phyloP scores from a whole-genome alignment of 1,140 invertebrate genomes.

The Drosophila biarmipes region DNA sequence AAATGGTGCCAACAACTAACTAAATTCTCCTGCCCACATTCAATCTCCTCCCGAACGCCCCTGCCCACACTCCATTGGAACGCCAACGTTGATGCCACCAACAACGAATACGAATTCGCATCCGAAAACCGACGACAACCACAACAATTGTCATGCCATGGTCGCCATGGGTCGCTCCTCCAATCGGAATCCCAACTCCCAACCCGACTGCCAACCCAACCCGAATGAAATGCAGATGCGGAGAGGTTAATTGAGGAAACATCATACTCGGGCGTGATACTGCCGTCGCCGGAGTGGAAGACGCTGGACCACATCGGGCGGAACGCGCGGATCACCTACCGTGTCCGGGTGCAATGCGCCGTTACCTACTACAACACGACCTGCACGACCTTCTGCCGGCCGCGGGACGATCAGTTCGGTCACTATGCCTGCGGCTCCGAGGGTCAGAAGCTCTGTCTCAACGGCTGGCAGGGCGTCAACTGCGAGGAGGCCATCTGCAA shows the following conservation, averaged over 20 bases:
- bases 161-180: constrained; percentile 1
- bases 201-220: constrained; percentile 17
- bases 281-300: constrained; percentile 95
- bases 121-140: constrained; percentile 17
- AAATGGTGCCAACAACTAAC: constrained; percentile 74
- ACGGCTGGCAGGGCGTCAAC: constrained; percentile 96
- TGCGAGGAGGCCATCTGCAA: constrained; percentile 96
- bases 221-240: constrained; percentile 85
- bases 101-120: constrained; percentile 33
- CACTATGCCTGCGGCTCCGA: constrained; percentile 95
- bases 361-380: constrained; percentile 97
- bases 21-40: constrained; percentile 53
- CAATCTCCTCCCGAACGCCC: background rate
- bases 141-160: constrained; percentile 69
- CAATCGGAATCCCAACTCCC: constrained; percentile 16
- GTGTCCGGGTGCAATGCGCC: constrained; percentile 95
- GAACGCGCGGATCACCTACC: constrained; percentile 91
- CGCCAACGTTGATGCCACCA: constrained; percentile 81
- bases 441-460: constrained; percentile 95
- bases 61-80: constrained; percentile 51
- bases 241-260: constrained; percentile 93
- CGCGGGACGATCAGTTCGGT: constrained; percentile 96
- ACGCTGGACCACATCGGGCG: constrained; percentile 92
- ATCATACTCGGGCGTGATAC: constrained; percentile 94
- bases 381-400: constrained; percentile 96